phyloP scores from a whole-genome alignment of 1,140 invertebrate species.

The Tetragnatha versicolor region DNA sequence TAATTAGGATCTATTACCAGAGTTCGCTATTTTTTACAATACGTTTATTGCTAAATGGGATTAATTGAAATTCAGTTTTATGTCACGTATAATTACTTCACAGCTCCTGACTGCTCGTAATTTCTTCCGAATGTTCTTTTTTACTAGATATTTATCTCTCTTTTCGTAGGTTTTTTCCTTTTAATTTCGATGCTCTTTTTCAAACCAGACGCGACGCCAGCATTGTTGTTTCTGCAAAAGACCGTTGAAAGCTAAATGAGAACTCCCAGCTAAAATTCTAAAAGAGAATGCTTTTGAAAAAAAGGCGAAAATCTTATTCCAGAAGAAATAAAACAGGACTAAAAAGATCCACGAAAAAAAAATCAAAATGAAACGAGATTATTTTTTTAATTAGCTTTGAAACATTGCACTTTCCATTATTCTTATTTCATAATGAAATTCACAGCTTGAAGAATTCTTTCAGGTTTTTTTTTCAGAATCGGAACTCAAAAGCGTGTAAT shows the following conservation, averaged over 20 bases:
- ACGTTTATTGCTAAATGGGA: too few relatives aligned
- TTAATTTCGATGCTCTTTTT: background rate
- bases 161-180: background rate
- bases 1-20: too few relatives aligned
- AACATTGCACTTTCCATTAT: constrained; percentile 29
- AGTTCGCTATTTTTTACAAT: too few relatives aligned
- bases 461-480: background rate
- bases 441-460: constrained; percentile 18
- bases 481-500: background rate
- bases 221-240: constrained; percentile 11
- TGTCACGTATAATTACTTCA: constrained; percentile 40
- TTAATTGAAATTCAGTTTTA: constrained; percentile 36
- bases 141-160: background rate
- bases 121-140: background rate
- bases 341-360: background rate
- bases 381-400: constrained; percentile 36
- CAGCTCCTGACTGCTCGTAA: background rate
- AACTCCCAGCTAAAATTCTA: background rate
- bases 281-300: too few relatives aligned
- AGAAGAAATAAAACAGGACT: background rate
- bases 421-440: constrained; percentile 39
- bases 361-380: background rate
- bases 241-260: constrained; percentile 5
- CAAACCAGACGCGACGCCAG: background rate
- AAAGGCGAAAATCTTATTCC: background rate